These are phyloP conservation scores for Paradoxurus hermaphroditus DNA, from an alignment of 2,113 vertebrate species.

Conservation along the genomic window DNA sequence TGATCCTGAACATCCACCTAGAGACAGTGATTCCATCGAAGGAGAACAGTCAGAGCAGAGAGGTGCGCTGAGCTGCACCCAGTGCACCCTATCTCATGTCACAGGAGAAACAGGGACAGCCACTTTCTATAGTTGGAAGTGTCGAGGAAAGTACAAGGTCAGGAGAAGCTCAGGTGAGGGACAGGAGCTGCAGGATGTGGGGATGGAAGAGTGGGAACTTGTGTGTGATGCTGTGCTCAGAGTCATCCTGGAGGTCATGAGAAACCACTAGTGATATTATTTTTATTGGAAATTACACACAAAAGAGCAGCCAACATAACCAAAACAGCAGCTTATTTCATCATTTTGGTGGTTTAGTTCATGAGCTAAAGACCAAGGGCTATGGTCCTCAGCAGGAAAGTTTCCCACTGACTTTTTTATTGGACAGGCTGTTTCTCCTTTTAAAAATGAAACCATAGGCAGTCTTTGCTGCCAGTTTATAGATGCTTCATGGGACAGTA, in stretches of 20 bases:
- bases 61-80: no score
- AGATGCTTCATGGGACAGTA: not conserved
- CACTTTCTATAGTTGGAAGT: no score
- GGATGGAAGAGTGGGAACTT: not conserved
- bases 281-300: not conserved
- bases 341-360: not conserved
- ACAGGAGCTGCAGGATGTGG: accelerated
- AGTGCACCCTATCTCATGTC: not conserved
- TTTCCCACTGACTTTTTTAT: not conserved
- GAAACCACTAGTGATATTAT: not conserved
- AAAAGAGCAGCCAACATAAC: not conserved
- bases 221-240: not conserved
- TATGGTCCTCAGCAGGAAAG: not conserved
- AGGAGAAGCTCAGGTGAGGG: no score
- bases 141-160: not conserved
- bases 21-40: not conserved
- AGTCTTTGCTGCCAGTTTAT: not conserved
- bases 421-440: not conserved
- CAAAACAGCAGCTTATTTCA: not conserved
- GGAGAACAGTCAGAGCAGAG: not conserved
- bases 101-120: not conserved
- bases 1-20: not conserved
- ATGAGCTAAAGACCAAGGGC: not conserved
- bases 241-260: not conserved
- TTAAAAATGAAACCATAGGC: not conserved